These are phyloP conservation scores for Porites divaricata DNA, from an alignment of 92 coral and sea anemone species.

Conservation along the genomic window DNA sequence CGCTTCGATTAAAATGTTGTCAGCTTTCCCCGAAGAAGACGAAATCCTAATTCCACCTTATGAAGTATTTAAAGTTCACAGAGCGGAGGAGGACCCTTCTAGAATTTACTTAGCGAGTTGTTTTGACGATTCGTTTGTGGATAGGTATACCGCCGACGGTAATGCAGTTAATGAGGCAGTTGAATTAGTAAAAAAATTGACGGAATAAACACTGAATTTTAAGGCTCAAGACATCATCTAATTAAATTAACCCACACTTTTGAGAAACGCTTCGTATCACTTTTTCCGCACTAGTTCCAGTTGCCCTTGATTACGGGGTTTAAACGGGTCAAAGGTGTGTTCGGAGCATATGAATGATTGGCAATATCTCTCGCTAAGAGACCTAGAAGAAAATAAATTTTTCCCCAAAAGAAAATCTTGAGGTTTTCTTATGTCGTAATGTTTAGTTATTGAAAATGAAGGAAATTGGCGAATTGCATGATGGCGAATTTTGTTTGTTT, in stretches of 20 bases:
- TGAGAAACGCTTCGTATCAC: neutral
- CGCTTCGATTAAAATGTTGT: conserved; percentile 64
- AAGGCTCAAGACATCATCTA: neutral
- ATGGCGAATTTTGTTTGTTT: too few species aligned
- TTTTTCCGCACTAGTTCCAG: neutral
- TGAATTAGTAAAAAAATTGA: conserved; percentile 38
- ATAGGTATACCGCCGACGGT: conserved; percentile 56
- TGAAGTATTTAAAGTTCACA: conserved; percentile 62
- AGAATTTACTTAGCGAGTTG: conserved; percentile 61
- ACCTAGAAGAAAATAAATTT: too few species aligned
- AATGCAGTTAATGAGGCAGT: conserved; percentile 60
- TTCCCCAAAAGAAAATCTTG: too few species aligned
- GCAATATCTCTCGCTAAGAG: too few species aligned
- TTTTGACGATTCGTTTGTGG: conserved; percentile 74
- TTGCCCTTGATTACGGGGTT: too few species aligned
- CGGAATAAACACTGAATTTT: neutral
- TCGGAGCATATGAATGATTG: too few species aligned
- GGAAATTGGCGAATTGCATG: too few species aligned
- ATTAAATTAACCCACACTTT: neutral
- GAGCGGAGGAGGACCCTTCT: conserved; percentile 53
- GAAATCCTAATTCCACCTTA: conserved; percentile 76
- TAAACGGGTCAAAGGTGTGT: too few species aligned
- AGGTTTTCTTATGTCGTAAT: too few species aligned
- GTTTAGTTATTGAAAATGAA: too few species aligned
- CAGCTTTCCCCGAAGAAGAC: conserved; percentile 76